These are phyloP conservation scores for Scaptodrosophila lebanonensis DNA, from an alignment of 1,140 invertebrate genomes.

Conservation along the genomic window DNA sequence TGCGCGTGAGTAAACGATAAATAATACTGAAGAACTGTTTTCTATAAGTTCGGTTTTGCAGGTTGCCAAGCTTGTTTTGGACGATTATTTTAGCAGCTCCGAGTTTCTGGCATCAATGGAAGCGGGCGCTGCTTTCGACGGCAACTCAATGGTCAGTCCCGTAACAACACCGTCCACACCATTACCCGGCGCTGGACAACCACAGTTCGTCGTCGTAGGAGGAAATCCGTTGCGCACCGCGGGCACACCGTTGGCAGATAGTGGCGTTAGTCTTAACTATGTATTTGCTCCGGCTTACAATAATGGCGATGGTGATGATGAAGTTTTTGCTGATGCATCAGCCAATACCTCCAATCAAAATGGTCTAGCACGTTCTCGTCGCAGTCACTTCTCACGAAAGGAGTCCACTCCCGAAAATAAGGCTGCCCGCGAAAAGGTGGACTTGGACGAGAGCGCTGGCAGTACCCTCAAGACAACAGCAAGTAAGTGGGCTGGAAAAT, in stretches of 20 bases:
- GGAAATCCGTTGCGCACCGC: constrained; percentile 38
- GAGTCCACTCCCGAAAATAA: constrained; percentile 70
- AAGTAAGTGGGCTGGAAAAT: constrained; percentile 37
- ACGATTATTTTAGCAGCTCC: constrained; percentile 85
- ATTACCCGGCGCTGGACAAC: constrained; percentile 56
- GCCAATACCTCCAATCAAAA: constrained; percentile 44
- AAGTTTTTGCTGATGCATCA: constrained; percentile 61
- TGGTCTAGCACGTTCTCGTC: constrained; percentile 69
- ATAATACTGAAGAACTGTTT: background rate
- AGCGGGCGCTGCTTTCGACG: constrained; percentile 72
- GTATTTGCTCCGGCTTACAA: constrained; percentile 39
- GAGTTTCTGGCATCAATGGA: constrained; percentile 75
- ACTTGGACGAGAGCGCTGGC: constrained; percentile 33
- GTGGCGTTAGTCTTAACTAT: constrained; percentile 72
- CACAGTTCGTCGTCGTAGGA: constrained; percentile 60
- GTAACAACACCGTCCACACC: constrained; percentile 71
- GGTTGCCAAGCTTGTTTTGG: constrained; percentile 90
- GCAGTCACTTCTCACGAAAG: constrained; percentile 76
- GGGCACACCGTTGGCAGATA: constrained; percentile 61
- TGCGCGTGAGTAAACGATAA: constrained; percentile 81
- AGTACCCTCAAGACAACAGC: constrained; percentile 41
- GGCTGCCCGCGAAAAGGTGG: constrained; percentile 39
- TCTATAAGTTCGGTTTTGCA: constrained; percentile 71
- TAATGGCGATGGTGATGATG: constrained; percentile 69
- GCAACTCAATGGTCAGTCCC: constrained; percentile 56